Base-by-base conservation (phyloP, 1,140 invertebrate species). In the Hirudo medicinalis region DNA sequence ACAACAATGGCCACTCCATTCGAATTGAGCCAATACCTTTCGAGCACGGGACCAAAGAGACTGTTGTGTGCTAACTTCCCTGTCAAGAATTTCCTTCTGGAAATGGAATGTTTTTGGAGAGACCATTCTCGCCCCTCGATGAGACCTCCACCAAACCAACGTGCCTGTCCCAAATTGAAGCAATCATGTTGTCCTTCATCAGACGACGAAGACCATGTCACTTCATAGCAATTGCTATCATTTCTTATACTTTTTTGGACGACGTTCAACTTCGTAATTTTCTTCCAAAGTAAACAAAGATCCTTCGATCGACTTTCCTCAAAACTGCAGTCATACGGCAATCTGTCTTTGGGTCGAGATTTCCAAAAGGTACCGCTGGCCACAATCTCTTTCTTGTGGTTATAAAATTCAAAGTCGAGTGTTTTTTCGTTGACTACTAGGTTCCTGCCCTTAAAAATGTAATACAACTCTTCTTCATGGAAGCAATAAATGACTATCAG, bases 1-100 rank as follows among this genome's bases (percentile, higher is more conserved):
- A 82, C 78, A 66, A 77, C 69, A 19, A 82, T 76, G 0, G 77
- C 78, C 67, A 78, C 75, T 17, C 81, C 80, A 20, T 60, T 69
- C 22, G 75, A 76, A 40, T 69, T 73, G 49, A 76, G 69, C 75
- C 75, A 76, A 69, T 75, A 75, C n/a, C 74, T 69, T 67, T 76
- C 74, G 17, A 75, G 69, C 32, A 75, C 75, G 20, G 75, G 69
- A 19, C 75, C 73, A n/a, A 71, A 71, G 36, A 40, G 29, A 22
- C 43, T 55, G 17, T 29, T 20, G 9, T 49, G n/a, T 8, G 40
- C 25, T 29, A 40, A 32, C 4, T 29, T 49, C 9, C 72, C 57
- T 17, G 54, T 63, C 54, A 73, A n/a, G 36, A 73, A 73, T 9
- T 68, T 54, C n/a, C n/a, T 32, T 15, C 43, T 63, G 17, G 25